phyloP scores from a whole-genome alignment of 2,888 invertebrate genomes.

The Zhengitettix transpicula region DNA sequence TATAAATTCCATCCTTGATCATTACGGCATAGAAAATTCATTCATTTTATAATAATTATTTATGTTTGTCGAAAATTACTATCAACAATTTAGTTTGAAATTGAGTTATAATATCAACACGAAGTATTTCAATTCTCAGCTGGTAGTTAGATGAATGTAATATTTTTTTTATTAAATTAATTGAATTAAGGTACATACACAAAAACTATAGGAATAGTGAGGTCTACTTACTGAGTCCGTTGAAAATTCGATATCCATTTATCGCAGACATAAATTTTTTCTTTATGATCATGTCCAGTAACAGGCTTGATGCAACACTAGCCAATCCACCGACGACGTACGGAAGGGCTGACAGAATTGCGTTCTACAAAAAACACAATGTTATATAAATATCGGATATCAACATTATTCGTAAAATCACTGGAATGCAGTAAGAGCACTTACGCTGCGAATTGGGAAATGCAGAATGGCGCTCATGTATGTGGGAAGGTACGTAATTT shows the following conservation, averaged over 20 bases:
- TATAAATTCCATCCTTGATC: too few species aligned
- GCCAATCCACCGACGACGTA: slow-evolving; percentile 3
- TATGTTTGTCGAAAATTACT: too few species aligned
- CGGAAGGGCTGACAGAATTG: slow-evolving; percentile 4
- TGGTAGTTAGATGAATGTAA: too few species aligned
- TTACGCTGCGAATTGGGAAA: slow-evolving; percentile 3
- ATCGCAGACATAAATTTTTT: background rate
- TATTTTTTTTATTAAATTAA: too few species aligned
- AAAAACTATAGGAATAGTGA: background rate
- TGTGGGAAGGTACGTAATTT: slow-evolving; percentile 5
- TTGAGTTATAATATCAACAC: too few species aligned
- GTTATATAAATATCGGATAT: background rate
- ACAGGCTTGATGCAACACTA: slow-evolving; percentile 1
- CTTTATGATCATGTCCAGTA: slow-evolving; percentile 1
- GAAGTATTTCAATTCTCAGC: too few species aligned
- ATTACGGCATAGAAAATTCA: too few species aligned
- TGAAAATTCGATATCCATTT: slow-evolving; percentile 2
- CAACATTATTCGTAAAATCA: background rate
- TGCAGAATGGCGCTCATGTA: slow-evolving; percentile 5
- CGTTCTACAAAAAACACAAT: slow-evolving; percentile 1
- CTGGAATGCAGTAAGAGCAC: background rate
- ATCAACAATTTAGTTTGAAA: too few species aligned
- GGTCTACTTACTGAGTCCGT: slow-evolving; percentile 2
- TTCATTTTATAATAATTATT: too few species aligned
- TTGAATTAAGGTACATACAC: too few species aligned